These are phyloP conservation scores for Urocyon cinereoargenteus DNA, from an alignment of 2,797 vertebrate species.

Conservation along the genomic window DNA sequence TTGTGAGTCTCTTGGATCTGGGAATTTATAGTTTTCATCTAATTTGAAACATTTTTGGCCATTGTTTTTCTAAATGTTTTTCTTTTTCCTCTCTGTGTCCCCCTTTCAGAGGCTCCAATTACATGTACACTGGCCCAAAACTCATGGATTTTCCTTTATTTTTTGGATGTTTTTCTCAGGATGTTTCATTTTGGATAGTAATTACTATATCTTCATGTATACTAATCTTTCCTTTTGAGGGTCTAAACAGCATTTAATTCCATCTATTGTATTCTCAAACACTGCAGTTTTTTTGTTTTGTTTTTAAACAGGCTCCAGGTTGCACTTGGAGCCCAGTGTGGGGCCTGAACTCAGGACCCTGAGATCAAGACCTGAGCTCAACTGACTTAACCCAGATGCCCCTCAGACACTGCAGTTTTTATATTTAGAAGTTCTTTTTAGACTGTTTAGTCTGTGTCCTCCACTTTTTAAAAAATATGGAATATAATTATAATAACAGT, in stretches of 20 bases:
- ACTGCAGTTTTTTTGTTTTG: not conserved
- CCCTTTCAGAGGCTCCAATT: not conserved
- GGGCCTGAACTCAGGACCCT: not conserved
- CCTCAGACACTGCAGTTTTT: not conserved
- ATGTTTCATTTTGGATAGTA: not conserved
- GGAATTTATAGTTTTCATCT: conserved; percentile 2
- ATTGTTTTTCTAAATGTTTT: not conserved
- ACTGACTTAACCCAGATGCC: not conserved
- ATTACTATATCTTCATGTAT: not conserved
- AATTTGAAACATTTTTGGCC: not conserved
- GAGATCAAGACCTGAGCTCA: not conserved
- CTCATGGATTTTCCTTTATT: not conserved
- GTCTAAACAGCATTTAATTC: not conserved
- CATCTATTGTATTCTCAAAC: not conserved
- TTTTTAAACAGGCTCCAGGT: not conserved
- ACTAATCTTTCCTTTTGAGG: not conserved
- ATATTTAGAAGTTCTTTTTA: not conserved
- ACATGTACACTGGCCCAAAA: not conserved
- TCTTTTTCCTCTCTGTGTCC: not conserved
- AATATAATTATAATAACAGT: not conserved
- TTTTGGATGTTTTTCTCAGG: not conserved
- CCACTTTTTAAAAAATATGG: not conserved
- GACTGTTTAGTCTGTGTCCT: not conserved
- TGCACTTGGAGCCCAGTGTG: not conserved
- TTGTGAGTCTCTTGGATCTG: not conserved